Percentiles rank a stretch among this genome's conserved stretches.
Conservation (phyloP, 2,113 vertebrate genomes). For the Urocynchramus pylzowi region DNA sequence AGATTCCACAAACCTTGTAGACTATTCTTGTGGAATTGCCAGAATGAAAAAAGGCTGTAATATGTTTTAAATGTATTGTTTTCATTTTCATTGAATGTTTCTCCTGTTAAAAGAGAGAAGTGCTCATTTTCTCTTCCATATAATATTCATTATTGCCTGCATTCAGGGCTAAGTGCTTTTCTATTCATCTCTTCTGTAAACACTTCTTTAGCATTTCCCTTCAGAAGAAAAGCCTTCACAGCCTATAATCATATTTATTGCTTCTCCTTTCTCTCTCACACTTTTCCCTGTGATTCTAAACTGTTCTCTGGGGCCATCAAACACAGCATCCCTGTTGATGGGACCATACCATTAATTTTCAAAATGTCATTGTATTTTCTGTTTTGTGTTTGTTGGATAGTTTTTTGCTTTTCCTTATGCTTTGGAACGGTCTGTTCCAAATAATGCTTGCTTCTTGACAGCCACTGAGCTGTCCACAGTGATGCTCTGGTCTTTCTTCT, state of each 20-base stretch:
- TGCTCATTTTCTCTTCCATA: background rate
- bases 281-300: background rate
- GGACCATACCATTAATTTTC: constrained; percentile 2
- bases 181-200: constrained; percentile 12
- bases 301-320: background rate
- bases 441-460: background rate
- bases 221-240: background rate
- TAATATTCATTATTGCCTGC: background rate
- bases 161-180: background rate
- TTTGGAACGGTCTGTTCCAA: background rate
- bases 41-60: background rate
- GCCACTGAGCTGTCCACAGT: background rate
- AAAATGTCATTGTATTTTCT: background rate
- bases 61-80: constrained; percentile 8
- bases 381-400: background rate
- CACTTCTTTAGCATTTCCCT: background rate
- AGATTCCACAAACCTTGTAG: background rate
- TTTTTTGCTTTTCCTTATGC: background rate
- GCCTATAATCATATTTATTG: background rate
- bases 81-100: constrained; percentile 13
- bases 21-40: background rate
- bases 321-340: background rate
- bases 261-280: background rate
- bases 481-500: background rate
- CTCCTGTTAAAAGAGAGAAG: background rate